A percentile compares a stretch with the other conserved stretches of the same genome.
Evolutionary conservation across 2,797 vertebrate species (phyloP).

Genomic region (Taenioides sp.): DNA sequence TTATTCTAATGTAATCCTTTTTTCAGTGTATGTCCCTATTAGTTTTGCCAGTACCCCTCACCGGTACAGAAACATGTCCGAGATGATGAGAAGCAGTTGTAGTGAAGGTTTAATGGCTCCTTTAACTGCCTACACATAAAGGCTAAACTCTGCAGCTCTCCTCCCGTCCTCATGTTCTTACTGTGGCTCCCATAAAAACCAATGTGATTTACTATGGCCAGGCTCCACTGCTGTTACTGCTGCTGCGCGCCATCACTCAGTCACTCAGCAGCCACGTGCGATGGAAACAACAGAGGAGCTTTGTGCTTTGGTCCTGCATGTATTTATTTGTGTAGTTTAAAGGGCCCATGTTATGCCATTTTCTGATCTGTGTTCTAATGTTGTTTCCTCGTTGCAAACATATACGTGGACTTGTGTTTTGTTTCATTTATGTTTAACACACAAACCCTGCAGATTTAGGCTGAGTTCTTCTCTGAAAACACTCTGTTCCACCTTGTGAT

Average conservation of each 20-base stretch:
- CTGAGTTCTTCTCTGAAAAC: no score
- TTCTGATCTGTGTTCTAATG: no score
- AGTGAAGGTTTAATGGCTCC: background rate
- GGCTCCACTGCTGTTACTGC: background rate
- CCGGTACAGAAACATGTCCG: background rate
- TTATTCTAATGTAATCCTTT: background rate
- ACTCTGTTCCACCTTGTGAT: no score
- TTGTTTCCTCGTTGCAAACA: no score
- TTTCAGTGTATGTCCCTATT: background rate
- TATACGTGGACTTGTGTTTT: no score
- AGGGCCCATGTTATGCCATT: no score
- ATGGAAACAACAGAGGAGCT: slow-evolving; percentile 21
- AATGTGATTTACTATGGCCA: background rate
- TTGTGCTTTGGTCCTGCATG: slow-evolving; percentile 3
- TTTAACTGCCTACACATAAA: background rate
- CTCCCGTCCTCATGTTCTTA: background rate
- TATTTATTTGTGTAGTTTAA: background rate
- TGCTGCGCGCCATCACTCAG: slow-evolving; percentile 10
- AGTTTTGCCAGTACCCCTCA: background rate
- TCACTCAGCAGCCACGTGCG: slow-evolving; percentile 23
- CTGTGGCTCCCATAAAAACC: background rate
- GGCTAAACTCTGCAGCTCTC: slow-evolving; percentile 1
- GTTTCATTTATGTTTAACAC: no score
- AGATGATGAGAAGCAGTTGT: slow-evolving; percentile 20
- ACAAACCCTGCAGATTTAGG: no score